Conservation (phyloP, 2,888 invertebrate species). For the Trachelus stipa region DNA sequence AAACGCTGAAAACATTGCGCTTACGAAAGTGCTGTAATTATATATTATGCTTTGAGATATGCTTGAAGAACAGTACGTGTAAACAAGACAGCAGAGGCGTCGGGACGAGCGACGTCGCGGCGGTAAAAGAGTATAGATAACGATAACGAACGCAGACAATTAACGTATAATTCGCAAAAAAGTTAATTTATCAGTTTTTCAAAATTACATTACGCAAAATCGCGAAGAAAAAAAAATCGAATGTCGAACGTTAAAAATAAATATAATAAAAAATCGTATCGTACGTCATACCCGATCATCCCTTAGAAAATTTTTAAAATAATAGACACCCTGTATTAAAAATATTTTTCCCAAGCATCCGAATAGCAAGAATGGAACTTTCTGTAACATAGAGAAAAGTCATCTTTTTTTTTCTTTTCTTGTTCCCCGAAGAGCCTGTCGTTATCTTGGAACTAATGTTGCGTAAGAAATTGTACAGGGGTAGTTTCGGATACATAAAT, state of each 20-base stretch:
- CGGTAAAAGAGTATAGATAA: constrained; percentile 17
- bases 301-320: background rate
- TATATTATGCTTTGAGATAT: constrained; percentile 12
- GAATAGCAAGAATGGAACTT: background rate
- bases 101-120: background rate
- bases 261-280: too few species aligned
- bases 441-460: constrained; percentile 4
- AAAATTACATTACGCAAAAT: constrained; percentile 16
- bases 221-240: too few species aligned
- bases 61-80: constrained; percentile 22
- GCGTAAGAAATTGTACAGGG: constrained; percentile 4
- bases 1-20: background rate
- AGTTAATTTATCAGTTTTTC: constrained; percentile 21
- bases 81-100: constrained; percentile 25
- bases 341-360: background rate
- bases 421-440: background rate
- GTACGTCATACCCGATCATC: too few species aligned
- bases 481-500: constrained; percentile 1
- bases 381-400: background rate
- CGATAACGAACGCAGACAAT: constrained; percentile 26
- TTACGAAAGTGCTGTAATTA: constrained; percentile 27
- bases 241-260: too few species aligned
- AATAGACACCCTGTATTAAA: background rate
- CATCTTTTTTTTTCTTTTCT: background rate
- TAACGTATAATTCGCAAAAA: constrained; percentile 17